Evolutionary conservation across 2,113 vertebrate species (phyloP).

Genomic region (Mus spicilegus): DNA sequence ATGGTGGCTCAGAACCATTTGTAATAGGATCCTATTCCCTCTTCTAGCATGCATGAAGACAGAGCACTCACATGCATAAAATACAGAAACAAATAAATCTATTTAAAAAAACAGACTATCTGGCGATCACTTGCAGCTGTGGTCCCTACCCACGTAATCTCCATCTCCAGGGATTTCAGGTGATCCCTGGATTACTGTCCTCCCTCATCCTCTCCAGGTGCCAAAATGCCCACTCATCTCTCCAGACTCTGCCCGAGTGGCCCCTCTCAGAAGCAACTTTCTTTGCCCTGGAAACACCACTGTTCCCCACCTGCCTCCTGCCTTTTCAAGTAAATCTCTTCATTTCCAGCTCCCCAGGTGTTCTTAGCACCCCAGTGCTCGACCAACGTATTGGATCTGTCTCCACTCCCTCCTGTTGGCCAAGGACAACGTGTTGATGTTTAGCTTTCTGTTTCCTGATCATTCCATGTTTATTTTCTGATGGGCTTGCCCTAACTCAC

Average conservation of each 20-base stretch:
- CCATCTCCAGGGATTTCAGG: too few relatives aligned
- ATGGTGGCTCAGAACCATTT: background rate
- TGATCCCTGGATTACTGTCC: background rate
- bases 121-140: background rate
- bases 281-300: background rate
- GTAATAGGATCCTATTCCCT: background rate
- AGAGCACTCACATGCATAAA: background rate
- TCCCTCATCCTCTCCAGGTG: background rate
- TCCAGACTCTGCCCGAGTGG: background rate
- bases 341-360: background rate
- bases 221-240: background rate
- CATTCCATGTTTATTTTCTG: background rate
- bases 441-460: conserved; percentile 44
- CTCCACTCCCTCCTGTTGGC: background rate
- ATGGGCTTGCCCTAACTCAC: background rate
- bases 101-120: background rate
- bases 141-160: fast-evolving
- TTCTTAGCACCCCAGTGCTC: background rate
- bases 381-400: background rate
- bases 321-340: background rate
- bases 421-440: background rate
- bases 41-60: background rate
- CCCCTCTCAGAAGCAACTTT: background rate
- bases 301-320: background rate
- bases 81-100: background rate